Percentiles rank a stretch among this genome's conserved stretches.
Conservation (phyloP, 2,113 vertebrate species). For the Xenus cinereus region DNA sequence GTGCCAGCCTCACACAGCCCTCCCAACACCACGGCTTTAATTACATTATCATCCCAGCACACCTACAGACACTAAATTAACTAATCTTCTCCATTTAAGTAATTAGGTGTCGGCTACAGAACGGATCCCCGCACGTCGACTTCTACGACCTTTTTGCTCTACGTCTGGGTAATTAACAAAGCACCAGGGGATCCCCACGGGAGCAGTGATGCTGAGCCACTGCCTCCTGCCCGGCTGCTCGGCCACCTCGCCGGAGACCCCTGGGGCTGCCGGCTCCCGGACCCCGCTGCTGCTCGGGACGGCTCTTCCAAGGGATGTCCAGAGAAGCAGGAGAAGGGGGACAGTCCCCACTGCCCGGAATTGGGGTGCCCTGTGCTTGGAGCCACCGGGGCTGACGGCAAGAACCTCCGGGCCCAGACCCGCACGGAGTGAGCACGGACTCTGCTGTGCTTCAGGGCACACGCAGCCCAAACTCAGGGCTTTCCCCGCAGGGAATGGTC, state of each 20-base stretch:
- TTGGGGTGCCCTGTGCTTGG: accelerated
- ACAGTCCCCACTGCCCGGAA: accelerated
- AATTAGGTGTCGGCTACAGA: background rate
- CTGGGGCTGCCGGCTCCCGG: background rate
- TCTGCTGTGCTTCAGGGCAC: too few species aligned
- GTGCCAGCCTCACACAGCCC: accelerated
- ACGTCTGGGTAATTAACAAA: background rate
- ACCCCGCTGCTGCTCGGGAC: accelerated
- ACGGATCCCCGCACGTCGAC: accelerated
- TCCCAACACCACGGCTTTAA: accelerated
- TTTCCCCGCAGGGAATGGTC: background rate
- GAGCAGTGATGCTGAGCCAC: background rate
- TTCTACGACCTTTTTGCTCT: background rate
- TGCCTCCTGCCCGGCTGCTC: background rate
- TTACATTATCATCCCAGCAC: accelerated
- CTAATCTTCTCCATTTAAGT: too few species aligned
- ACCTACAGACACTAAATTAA: background rate
- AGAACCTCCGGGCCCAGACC: background rate
- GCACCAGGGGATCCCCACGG: background rate
- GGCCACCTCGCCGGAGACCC: background rate
- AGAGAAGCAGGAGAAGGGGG: background rate
- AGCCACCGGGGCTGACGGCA: background rate
- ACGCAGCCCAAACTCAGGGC: background rate
- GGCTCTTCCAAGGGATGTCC: background rate
- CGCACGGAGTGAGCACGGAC: accelerated